Evolutionary conservation across 2,113 vertebrate genomes (phyloP).

Genomic region (Neomonachus schauinslandi): DNA sequence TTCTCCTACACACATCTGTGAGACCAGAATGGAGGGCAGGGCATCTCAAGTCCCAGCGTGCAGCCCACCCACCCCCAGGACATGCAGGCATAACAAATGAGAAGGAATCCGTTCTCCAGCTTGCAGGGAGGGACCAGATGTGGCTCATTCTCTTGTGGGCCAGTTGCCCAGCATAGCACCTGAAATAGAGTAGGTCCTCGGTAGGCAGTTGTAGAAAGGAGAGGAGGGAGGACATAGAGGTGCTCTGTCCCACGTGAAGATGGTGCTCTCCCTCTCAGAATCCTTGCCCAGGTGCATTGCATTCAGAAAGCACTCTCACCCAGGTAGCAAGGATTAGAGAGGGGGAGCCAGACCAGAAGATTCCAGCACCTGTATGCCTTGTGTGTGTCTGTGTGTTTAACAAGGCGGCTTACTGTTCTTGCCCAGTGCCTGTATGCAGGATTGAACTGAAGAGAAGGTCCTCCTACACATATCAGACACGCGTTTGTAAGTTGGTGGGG

Average conservation of each 20-base stretch:
- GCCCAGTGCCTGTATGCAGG: not conserved
- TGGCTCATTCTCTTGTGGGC: not conserved
- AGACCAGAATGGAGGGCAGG: not conserved
- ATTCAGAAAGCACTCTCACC: slow-evolving; percentile 71
- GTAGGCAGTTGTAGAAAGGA: not conserved
- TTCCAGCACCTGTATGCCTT: not conserved
- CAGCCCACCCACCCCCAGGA: not conserved
- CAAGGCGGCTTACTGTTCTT: not conserved
- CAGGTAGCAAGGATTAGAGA: slow-evolving; percentile 72
- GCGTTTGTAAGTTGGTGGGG: not conserved
- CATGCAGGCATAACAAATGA: not conserved
- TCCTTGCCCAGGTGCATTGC: slow-evolving; percentile 67
- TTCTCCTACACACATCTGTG: not conserved
- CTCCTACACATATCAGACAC: not conserved
- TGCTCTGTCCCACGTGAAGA: slow-evolving; percentile 11
- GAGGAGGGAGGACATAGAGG: not conserved
- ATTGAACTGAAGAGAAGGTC: slow-evolving; percentile 8
- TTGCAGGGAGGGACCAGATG: not conserved
- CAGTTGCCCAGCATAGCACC: not conserved
- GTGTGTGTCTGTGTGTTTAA: not conserved
- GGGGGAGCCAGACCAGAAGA: slow-evolving; percentile 31
- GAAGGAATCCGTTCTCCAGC: not conserved
- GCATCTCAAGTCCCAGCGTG: not conserved
- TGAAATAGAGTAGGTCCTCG: not conserved
- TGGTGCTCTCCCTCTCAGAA: not conserved